These are phyloP conservation scores for Lypha dubia DNA, from an alignment of 2,888 invertebrate species.

Conservation along the genomic window DNA sequence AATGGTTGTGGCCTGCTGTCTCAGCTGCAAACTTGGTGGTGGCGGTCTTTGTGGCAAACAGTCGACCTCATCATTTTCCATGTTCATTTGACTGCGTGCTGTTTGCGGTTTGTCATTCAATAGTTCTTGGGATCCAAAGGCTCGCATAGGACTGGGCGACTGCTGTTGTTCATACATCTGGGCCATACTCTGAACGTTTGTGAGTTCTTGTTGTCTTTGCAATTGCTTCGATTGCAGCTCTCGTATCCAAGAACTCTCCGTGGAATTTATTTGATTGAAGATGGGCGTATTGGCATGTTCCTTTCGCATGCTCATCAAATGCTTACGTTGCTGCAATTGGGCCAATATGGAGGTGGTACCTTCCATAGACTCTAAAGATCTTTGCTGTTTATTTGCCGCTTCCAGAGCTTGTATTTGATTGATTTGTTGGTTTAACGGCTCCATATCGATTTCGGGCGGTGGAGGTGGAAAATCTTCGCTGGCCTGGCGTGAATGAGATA, in stretches of 20 bases:
- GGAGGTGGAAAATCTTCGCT: constrained; percentile 96
- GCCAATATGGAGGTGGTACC: constrained; percentile 85
- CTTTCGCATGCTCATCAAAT: constrained; percentile 84
- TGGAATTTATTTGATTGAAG: constrained; percentile 76
- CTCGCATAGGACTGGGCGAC: constrained; percentile 78
- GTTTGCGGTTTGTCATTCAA: constrained; percentile 78
- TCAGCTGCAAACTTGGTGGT: constrained; percentile 75
- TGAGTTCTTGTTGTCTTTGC: constrained; percentile 76
- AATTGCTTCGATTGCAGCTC: constrained; percentile 92
- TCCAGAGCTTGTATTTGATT: constrained; percentile 83
- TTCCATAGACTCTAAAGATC: constrained; percentile 82
- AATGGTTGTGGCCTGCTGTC: constrained; percentile 67
- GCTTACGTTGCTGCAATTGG: constrained; percentile 87
- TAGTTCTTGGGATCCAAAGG: constrained; percentile 82
- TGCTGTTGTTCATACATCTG: constrained; percentile 72
- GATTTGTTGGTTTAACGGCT: constrained; percentile 86
- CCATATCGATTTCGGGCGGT: constrained; percentile 88
- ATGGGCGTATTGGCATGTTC: constrained; percentile 82
- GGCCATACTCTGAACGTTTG: constrained; percentile 73
- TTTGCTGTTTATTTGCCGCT: constrained; percentile 80
- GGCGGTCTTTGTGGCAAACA: constrained; percentile 76
- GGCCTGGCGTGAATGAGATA: constrained; percentile 91
- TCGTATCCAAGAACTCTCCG: constrained; percentile 86
- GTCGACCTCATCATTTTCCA: constrained; percentile 80
- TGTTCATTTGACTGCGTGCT: constrained; percentile 81